phyloP scores from a whole-genome alignment of 2,888 invertebrate species.

The Cyrtodaria siliqua region DNA sequence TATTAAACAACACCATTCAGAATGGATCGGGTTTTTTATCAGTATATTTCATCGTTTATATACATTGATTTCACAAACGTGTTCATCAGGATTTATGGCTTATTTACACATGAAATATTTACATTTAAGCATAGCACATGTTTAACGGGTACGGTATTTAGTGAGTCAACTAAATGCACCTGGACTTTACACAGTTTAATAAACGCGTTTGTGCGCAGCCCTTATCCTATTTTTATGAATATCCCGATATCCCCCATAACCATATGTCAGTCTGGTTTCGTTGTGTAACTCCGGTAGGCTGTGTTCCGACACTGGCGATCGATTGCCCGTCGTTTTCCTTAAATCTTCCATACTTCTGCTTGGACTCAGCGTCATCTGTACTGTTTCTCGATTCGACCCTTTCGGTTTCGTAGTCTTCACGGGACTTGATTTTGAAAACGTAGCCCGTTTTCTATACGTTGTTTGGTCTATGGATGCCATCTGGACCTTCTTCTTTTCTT shows the following conservation, averaged over 20 bases:
- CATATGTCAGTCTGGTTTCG: conserved; percentile 49
- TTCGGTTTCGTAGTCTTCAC: conserved; percentile 27
- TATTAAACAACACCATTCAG: no score
- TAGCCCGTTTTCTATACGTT: conserved; percentile 24
- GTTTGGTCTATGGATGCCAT: conserved; percentile 21
- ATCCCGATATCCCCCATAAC: conserved; percentile 52
- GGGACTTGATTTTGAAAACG: conserved; percentile 55
- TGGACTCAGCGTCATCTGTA: conserved; percentile 31
- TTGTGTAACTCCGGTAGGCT: conserved; percentile 57
- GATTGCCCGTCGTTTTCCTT: conserved; percentile 24
- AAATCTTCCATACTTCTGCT: conserved; percentile 68
- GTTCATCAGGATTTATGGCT: no score
- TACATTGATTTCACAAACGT: no score
- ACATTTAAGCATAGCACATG: no score
- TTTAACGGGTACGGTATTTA: no score
- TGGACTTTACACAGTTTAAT: conserved; percentile 17
- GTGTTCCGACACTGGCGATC: conserved; percentile 50
- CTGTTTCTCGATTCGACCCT: conserved; percentile 15
- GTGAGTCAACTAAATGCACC: background rate
- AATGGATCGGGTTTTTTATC: no score
- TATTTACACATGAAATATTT: no score
- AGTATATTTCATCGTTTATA: no score
- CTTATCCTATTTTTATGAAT: conserved; percentile 65
- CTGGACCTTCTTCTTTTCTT: conserved; percentile 51
- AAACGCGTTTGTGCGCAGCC: conserved; percentile 54